These are phyloP conservation scores for Oriolus oriolus DNA, from an alignment of 2,113 vertebrate species.

Conservation along the genomic window DNA sequence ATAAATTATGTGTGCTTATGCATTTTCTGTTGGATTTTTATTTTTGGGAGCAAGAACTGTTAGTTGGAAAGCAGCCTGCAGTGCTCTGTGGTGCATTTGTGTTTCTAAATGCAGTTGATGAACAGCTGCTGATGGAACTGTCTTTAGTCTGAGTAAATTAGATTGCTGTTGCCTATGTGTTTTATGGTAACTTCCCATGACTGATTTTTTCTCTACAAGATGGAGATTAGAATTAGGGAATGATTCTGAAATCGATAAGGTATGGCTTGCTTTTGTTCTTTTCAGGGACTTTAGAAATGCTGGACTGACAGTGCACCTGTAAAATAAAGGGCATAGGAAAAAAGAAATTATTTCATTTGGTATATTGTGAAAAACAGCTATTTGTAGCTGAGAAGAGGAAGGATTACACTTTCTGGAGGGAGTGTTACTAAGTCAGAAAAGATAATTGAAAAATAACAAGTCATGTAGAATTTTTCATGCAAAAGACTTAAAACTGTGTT, in stretches of 20 bases:
- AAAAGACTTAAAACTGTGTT: neutral
- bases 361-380: neutral
- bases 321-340: neutral
- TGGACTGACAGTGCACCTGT: neutral
- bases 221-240: neutral
- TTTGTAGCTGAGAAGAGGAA: neutral
- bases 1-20: neutral
- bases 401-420: neutral
- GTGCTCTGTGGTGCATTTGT: neutral
- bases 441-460: neutral
- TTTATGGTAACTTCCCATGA: neutral
- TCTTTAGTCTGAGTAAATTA: neutral
- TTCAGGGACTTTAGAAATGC: neutral
- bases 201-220: neutral
- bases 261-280: neutral
- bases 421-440: neutral
- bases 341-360: neutral
- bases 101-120: neutral
- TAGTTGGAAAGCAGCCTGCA: neutral
- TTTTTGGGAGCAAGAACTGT: neutral
- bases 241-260: neutral
- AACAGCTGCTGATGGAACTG: neutral
- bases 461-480: neutral
- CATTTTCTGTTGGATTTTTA: neutral
- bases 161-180: neutral